A percentile compares a stretch with the other conserved stretches of the same genome.
Evolutionary conservation across 2,113 vertebrate species (phyloP).

Genomic region (Zapornia atra): DNA sequence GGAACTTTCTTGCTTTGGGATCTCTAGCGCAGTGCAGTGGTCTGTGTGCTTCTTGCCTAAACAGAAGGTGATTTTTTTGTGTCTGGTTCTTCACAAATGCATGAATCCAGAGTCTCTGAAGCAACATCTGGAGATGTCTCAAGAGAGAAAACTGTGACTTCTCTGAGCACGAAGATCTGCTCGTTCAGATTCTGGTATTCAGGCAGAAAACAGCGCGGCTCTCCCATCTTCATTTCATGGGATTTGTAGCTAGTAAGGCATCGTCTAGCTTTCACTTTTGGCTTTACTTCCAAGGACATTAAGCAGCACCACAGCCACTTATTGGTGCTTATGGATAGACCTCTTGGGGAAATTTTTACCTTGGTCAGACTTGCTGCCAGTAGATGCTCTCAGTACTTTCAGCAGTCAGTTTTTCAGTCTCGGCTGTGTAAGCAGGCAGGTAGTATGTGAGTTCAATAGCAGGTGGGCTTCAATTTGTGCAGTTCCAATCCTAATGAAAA

Average conservation of each 20-base stretch:
- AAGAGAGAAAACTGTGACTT: conserved; percentile 13
- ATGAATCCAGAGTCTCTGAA: background rate
- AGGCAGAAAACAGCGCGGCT: background rate
- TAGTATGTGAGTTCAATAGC: background rate
- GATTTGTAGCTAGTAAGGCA: background rate
- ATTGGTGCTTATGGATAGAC: background rate
- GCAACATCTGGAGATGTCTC: conserved; percentile 45
- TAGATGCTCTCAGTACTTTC: background rate
- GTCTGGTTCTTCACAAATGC: background rate
- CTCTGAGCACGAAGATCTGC: background rate
- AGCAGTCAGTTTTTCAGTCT: background rate
- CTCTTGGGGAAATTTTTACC: background rate
- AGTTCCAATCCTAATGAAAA: background rate
- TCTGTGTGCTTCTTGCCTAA: background rate
- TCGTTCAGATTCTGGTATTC: background rate
- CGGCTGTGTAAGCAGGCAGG: background rate
- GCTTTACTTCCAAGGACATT: background rate
- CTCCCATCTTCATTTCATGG: background rate
- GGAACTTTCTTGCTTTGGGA: background rate
- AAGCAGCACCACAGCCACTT: background rate
- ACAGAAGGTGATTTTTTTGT: background rate
- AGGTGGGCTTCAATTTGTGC: background rate
- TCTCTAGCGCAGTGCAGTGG: background rate
- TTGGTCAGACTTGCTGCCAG: background rate
- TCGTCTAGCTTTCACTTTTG: background rate